Base-by-base conservation (phyloP, 2,113 vertebrate genomes). In the Trematomus loennbergii region DNA sequence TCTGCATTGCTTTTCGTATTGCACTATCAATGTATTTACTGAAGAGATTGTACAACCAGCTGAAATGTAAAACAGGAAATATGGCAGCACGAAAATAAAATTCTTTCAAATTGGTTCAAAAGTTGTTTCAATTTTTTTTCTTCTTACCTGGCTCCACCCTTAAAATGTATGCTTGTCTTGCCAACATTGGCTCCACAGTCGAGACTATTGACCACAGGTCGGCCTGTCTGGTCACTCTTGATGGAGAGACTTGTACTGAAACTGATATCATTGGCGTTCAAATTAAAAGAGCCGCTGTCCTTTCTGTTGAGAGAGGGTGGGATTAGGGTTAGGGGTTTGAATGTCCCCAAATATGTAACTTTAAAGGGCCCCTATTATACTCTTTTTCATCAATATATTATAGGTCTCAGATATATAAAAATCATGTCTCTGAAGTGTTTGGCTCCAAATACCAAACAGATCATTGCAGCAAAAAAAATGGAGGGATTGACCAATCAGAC, bases 31-130 rank as follows among this genome's bases (percentile, higher is more conserved):
- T 73, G 72, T 72, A 92, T 0, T 2, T 43, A 13, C 11, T 81
- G 65, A 96, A 95, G 57, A 95, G 94, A 84, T 94, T 95, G 89
- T 95, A 95, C 57, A 96, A 76, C 95, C 95, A 95, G 72, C 95
- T 96, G 85, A 50, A 84, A 92, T 40, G 12, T 3, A 29, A 29
- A 29, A 29, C 25, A 29, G 25, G 67, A n/a, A 81, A n/a, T 40
- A 40, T 40, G 8, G 36, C 36, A 72, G n/a, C 2, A 20, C 53
- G 0, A 48, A 55, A 12, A 59, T 22, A 3, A 45, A 20, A 66
- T 40, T 40, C 36, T 40, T 40, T 40, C 5, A 40, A 40, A 40
- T 17, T 3, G 3, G 1, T 66, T 50, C 22, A 45, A 22, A 29
- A 8, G 1, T 9, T 46, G 12, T n/a, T 16, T 49, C 10, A 7